These are phyloP conservation scores for Microtus oregoni DNA, from an alignment of 2,113 vertebrate genomes.

Conservation along the genomic window DNA sequence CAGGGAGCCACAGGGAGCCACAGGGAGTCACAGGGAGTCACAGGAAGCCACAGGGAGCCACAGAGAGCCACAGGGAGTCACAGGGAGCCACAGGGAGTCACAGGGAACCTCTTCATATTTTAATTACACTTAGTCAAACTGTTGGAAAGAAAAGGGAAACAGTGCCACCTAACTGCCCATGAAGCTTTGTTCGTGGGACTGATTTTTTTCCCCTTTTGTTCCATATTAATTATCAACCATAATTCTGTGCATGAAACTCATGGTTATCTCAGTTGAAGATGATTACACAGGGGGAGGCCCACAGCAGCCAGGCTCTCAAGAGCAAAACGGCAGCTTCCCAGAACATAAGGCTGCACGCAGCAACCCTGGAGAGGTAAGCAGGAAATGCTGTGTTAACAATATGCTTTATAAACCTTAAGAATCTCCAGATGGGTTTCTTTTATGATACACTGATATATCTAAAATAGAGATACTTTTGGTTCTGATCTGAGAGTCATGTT, in stretches of 20 bases:
- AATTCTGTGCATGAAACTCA: background rate
- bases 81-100: background rate
- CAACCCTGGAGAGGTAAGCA: conserved; percentile 4
- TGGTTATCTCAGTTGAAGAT: background rate
- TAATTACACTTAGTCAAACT: conserved; percentile 16
- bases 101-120: conserved; percentile 25
- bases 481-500: background rate
- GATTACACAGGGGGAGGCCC: background rate
- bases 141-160: conserved; percentile 82
- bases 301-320: background rate
- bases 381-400: background rate
- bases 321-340: background rate
- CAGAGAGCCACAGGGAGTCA: too few species aligned
- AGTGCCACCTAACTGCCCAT: conserved; percentile 86
- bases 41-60: too few species aligned
- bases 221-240: background rate
- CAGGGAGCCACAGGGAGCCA: background rate
- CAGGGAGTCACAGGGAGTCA: too few species aligned
- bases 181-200: background rate
- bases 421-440: background rate
- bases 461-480: background rate
- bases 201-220: background rate
- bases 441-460: background rate
- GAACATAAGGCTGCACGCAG: background rate
- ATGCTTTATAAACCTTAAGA: conserved; percentile 22